Evolutionary conservation across 2,113 vertebrate genomes (phyloP).

Genomic region (Poicephalus gulielmi): DNA sequence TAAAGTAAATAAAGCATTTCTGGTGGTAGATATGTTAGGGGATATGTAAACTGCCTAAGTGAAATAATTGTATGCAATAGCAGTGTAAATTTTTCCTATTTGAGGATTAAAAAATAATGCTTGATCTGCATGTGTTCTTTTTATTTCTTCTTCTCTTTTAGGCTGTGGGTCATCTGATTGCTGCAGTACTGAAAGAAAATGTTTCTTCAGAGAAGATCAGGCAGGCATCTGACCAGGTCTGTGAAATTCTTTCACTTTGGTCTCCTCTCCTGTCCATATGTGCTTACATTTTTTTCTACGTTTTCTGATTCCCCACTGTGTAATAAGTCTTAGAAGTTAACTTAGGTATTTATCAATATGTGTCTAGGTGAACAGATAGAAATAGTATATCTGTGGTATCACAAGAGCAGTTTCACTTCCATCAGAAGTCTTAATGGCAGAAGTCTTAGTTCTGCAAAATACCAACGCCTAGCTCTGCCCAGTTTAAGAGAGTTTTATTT

Average conservation of each 20-base stretch:
- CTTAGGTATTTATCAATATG: not conserved
- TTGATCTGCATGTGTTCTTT: not conserved
- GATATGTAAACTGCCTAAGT: not conserved
- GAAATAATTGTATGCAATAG: not conserved
- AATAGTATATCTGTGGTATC: not conserved
- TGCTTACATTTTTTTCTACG: not conserved
- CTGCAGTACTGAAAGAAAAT: conserved; percentile 90
- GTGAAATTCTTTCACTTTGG: not conserved
- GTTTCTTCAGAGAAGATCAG: conserved; percentile 75
- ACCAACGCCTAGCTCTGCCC: not conserved
- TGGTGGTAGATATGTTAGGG: not conserved
- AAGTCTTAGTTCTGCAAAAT: not conserved
- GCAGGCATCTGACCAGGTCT: conserved; percentile 82
- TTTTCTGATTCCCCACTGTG: not conserved
- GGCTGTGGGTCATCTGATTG: conserved; percentile 86
- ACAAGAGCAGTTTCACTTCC: not conserved
- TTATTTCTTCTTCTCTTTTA: conserved; percentile 63
- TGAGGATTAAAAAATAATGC: not conserved
- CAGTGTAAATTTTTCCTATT: not conserved
- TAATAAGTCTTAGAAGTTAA: not conserved
- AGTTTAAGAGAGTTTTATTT: not conserved
- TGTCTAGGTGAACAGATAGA: not conserved
- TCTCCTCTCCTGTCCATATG: not conserved
- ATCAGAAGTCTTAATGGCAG: not conserved
- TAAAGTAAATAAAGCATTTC: not conserved